Evolutionary conservation across 2,797 vertebrate genomes (phyloP), one percentile per base, ranked within the genome.

Genomic region (Etheostoma nigrum): DNA sequence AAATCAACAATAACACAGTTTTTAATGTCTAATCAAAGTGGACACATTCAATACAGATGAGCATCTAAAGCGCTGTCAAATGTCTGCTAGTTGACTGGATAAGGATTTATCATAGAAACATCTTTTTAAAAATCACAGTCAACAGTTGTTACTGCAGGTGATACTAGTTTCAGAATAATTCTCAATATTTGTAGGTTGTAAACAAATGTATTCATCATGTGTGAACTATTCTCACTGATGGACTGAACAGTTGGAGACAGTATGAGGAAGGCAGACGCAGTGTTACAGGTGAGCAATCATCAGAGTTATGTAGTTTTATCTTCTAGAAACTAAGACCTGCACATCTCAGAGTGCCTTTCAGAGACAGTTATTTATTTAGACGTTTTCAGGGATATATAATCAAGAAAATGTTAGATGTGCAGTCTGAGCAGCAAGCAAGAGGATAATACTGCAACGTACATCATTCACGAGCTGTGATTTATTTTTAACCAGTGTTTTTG

Each of bases 301-400:
- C 57, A 52, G 60, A 79, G 69, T 72, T 27, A 21, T 16, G 59
- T 72, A 3, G 36, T 84, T 72, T 84, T 81, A 62, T 83, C 78
- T 88, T 83, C 51, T 87, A 85, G 77, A 85, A 84, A 90, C 71
- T 77, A 85, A 66, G 86, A 92, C 84, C 90, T 92, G 88, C 87
- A 92, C 83, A 91, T 89, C 88, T 93, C 82, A 89, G 83, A 94
- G 94, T 95, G 94, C 93, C 95, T 95, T 95, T 90, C 81, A 87
- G 84, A 86, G 78, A 92, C 85, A 66, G 85, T 75, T 91, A 95
- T 94, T 94, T 94, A 94, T 94, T 94, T 78, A 85, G 78, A 86
- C 19, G 72, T 90, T 91, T 95, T 95, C 93, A 94, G 93, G 94
- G 93, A 95, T 81, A 87, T 85, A 79, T 82, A 83, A 84, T 84